Percentiles rank a stretch among this genome's conserved stretches.
Conservation (phyloP, 2,888 invertebrate species). For the Cheilosia impressa region DNA sequence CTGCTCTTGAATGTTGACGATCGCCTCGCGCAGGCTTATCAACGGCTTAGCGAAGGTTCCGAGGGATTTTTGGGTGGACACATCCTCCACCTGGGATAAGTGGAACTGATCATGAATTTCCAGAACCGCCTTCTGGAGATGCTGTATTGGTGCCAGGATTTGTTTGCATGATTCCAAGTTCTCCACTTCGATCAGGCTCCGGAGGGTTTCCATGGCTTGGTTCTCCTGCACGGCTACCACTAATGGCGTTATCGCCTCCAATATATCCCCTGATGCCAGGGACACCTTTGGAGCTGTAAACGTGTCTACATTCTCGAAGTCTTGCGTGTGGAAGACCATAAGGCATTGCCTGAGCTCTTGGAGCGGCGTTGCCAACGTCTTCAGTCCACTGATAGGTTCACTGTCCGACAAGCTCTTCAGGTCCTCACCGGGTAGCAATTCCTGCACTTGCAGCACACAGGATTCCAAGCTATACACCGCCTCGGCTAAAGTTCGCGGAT, state of each 20-base stretch:
- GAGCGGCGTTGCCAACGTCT: conserved; percentile 79
- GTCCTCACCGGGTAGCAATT: conserved; percentile 77
- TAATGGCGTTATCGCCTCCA: conserved; percentile 77
- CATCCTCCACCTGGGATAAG: conserved; percentile 77
- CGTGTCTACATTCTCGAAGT: conserved; percentile 77
- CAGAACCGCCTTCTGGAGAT: conserved; percentile 80
- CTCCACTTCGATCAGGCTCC: conserved; percentile 77
- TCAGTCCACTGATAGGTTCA: conserved; percentile 35
- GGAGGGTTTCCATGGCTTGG: conserved; percentile 78
- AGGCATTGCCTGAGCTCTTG: conserved; percentile 79
- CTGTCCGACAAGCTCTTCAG: conserved; percentile 59
- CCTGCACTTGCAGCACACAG: conserved; percentile 81
- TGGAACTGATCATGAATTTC: conserved; percentile 81
- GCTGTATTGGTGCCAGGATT: conserved; percentile 81
- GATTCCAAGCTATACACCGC: conserved; percentile 80
- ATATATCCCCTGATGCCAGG: conserved; percentile 70
- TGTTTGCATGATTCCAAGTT: conserved; percentile 79
- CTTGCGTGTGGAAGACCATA: conserved; percentile 77
- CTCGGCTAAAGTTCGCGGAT: conserved; percentile 80
- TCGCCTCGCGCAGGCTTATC: conserved; percentile 77
- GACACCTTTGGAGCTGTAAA: conserved; percentile 73
- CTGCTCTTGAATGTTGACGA: conserved; percentile 77
- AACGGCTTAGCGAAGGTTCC: conserved; percentile 77
- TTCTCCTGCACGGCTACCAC: conserved; percentile 78
- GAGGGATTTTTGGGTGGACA: conserved; percentile 71